Evolutionary conservation across 2,113 vertebrate species (phyloP), one percentile per base, ranked within the genome.

Genomic region (Sorex fumeus): DNA sequence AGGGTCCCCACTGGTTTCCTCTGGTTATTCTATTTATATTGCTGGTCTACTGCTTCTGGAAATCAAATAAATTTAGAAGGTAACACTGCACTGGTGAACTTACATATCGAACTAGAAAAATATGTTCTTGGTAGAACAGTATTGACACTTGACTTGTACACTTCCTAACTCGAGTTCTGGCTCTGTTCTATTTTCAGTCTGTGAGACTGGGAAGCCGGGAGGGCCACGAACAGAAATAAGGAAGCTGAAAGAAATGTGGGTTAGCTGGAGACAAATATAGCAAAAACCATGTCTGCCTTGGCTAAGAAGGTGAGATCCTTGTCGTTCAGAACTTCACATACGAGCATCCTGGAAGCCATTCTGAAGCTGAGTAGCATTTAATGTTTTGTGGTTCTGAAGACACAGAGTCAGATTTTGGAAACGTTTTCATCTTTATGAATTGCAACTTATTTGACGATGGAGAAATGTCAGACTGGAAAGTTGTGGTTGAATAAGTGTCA

Each of bases 381-480:
- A 8, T 62, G 10, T 40, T 32, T 72, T 80, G 66, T 81, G 64
- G 71, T 87, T 53, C 21, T 18, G 34, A 78, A 21, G 78, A 53
- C 9, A 71, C 1, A 1, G 8, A 81, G 23, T 87, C 45, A 66
- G 81, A 50, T 72, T 70, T 70, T 64, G 78, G 13, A 88, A 34
- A 19, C 47, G 34, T 45, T 12, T 18, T 60, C 71, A 72, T 90
- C 67, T 78, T 92, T 57, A 43, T 85, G 91, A 81, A 79, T 93
- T 50, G 91, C 34, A 57, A 16, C 92, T 91, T 87, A 79, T 85
- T 40, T 34, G 50, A 87, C 78, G 90, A 21, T 91, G 34, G 60
- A 87, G 64, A 93, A 92, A 69, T 85, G 34, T 89, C 70, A 82
- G 27, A 7, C 62, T 84, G 57, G 78, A 67, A 76, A 64, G 64